These are phyloP conservation scores for Lasius fuliginosus DNA, from an alignment of 2,888 invertebrate species.

Conservation along the genomic window DNA sequence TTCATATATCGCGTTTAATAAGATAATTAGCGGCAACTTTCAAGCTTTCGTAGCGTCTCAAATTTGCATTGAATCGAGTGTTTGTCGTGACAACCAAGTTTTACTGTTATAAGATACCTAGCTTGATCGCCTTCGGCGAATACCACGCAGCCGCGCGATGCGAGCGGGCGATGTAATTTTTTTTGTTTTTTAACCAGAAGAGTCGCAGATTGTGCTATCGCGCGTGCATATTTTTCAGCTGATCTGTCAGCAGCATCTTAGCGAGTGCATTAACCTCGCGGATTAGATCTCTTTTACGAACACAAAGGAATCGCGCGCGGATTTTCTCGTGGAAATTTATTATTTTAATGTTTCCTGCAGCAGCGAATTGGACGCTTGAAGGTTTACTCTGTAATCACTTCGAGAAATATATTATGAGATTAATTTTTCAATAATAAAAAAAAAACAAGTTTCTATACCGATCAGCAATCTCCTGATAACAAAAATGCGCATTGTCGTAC, in stretches of 20 bases:
- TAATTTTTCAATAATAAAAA: neutral
- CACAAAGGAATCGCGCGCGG: conserved; percentile 23
- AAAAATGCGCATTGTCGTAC: conserved; percentile 37
- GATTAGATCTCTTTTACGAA: conserved; percentile 56
- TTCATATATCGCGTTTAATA: neutral
- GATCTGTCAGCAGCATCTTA: conserved; percentile 55
- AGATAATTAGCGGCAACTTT: neutral
- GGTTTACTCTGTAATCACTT: neutral
- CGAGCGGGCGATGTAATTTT: neutral
- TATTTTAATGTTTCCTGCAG: conserved; percentile 5
- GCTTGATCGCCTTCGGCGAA: neutral
- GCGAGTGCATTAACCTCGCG: conserved; percentile 59
- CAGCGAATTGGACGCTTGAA: neutral
- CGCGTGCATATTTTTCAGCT: conserved; percentile 56
- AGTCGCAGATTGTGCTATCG: conserved; percentile 58
- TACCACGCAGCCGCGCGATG: neutral
- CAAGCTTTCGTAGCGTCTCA: neutral
- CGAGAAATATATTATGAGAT: conserved; percentile 15
- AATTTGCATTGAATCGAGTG: conserved; percentile 41
- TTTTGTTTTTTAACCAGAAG: conserved; percentile 1
- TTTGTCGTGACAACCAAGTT: neutral
- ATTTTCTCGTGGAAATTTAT: conserved; percentile 35
- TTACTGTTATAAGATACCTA: conserved; percentile 39
- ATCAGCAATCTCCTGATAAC: neutral
- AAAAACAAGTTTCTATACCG: neutral